Base-by-base conservation (phyloP, 2,113 vertebrate genomes). In the Oryzias woworae region DNA sequence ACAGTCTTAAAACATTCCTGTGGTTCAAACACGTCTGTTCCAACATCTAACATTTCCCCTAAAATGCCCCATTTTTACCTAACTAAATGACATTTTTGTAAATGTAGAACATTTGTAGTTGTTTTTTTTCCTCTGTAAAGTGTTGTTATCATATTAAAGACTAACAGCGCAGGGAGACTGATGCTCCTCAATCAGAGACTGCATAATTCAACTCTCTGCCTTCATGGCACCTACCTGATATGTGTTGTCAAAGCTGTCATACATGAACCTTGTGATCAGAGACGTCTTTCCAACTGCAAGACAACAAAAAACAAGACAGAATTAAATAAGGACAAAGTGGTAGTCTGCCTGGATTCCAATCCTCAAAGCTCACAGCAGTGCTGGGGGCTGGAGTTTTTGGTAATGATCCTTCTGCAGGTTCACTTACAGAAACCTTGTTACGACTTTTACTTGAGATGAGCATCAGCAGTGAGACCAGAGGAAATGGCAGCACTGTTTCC, bases 181-280 rank as follows among this genome's bases (percentile, higher is more conserved):
- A 62, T 50, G 58, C 4, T 49, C 31, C 57, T 75, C 42, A 71
- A 5, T 57, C 22, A 71, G 6, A 56, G 72, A 66, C 44, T 49
- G 66, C 65, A 50, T 46, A 22, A 49, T 53, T 22, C 48, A 28
- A 4, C 26, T 55, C 26, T 55, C 31, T 44, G 43, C 15, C 61
- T 47, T 53, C 49, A n/a, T 50, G 51, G 45, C 42, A 78, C 89
- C 47, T 83, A 96, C 95, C 94, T 96, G 95, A 89, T 96, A 95
- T 0, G 95, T 96, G 91, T 96, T 96, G 93, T 96, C 95, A 60
- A 96, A 96, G 89, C 95, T 96, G 94, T 96, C 95, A 6, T 96
- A 96, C 95, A 96, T 96, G 91, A 96, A 96, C 68, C 95, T 89
- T 4, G 95, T 96, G 90, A 96, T 96, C 91, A 96, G 91, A 77